Percentiles rank a stretch among this genome's conserved stretches.
These are phyloP conservation scores for Falcaria lacertinaria DNA, from an alignment of 2,888 invertebrate species.

Conservation along the genomic window DNA sequence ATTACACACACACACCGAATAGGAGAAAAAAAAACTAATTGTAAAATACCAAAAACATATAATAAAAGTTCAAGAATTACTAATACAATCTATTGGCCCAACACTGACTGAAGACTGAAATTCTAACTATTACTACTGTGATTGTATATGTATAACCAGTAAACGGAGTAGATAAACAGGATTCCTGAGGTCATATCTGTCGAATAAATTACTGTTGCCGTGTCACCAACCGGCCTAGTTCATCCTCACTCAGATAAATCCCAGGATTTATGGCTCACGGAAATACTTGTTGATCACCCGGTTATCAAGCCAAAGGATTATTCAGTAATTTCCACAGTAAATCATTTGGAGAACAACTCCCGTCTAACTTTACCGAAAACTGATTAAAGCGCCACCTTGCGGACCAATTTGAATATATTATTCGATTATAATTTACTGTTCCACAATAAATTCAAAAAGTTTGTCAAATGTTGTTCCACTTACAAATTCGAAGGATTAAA, in stretches of 20 bases:
- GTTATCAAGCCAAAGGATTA: conserved; percentile 2
- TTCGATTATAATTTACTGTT: not conserved
- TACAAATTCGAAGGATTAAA: not conserved
- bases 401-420: not conserved
- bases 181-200: not conserved
- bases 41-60: too few relatives aligned
- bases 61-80: too few relatives aligned
- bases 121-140: too few relatives aligned
- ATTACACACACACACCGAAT: too few relatives aligned
- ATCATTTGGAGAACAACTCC: not conserved
- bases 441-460: conserved; percentile 1
- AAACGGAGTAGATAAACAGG: not conserved
- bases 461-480: not conserved
- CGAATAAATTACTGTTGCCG: not conserved
- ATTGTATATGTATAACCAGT: too few relatives aligned
- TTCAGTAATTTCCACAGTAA: conserved; percentile 1
- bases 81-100: too few relatives aligned
- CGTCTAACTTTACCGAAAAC: not conserved
- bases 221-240: not conserved
- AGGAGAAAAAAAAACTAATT: too few relatives aligned
- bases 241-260: conserved; percentile 10
- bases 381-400: not conserved
- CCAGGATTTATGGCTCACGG: conserved; percentile 9
- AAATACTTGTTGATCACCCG: conserved; percentile 4
- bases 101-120: too few relatives aligned